These are phyloP conservation scores for Hylaea fasciaria DNA, from an alignment of 2,888 invertebrate genomes.

Conservation along the genomic window DNA sequence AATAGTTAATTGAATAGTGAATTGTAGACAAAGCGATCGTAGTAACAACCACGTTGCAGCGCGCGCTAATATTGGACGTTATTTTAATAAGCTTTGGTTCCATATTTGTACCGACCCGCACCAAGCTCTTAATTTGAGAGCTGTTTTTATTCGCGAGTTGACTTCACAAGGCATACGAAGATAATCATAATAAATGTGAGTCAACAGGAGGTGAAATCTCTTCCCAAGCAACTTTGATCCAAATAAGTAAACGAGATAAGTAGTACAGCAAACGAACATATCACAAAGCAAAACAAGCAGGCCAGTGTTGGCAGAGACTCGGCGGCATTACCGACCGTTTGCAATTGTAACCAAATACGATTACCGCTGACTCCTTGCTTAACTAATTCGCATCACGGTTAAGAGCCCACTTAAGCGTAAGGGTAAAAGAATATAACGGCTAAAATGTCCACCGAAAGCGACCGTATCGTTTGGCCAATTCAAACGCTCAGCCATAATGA, in stretches of 20 bases:
- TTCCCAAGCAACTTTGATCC: constrained; percentile 6
- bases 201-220: constrained; percentile 5
- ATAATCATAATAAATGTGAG: not conserved
- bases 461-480: constrained; percentile 48
- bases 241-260: constrained; percentile 43
- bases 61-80: too few species aligned
- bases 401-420: constrained; percentile 59
- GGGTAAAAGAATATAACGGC: constrained; percentile 60
- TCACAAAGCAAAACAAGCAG: constrained; percentile 63
- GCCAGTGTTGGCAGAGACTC: constrained; percentile 70
- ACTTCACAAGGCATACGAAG: too few species aligned
- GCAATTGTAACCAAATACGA: constrained; percentile 75
- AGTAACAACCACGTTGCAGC: too few species aligned
- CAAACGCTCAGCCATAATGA: constrained; percentile 67
- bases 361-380: constrained; percentile 70
- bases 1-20: too few species aligned
- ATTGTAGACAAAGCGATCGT: too few species aligned
- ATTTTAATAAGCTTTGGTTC: too few species aligned
- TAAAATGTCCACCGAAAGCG: constrained; percentile 52
- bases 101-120: too few species aligned
- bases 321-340: constrained; percentile 63
- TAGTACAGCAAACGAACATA: constrained; percentile 56
- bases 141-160: too few species aligned
- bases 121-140: too few species aligned
- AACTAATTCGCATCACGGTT: constrained; percentile 75